Conservation (phyloP, 2,797 vertebrate species). For the Neosalanx taihuensis region DNA sequence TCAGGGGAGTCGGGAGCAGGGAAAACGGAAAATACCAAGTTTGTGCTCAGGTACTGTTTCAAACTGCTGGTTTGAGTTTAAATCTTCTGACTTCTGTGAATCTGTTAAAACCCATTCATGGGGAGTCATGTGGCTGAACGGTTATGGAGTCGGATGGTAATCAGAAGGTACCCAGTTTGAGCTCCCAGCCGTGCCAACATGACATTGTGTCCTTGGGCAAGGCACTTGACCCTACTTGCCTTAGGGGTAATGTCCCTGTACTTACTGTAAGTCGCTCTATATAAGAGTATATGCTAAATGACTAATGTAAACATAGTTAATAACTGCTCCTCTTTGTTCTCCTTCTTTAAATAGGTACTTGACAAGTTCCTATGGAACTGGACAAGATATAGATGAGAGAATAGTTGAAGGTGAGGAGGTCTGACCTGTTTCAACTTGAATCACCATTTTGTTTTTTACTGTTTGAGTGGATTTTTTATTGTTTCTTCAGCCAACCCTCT, state of each 20-base stretch:
- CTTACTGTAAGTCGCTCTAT: too few relatives aligned
- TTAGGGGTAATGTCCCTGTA: too few relatives aligned
- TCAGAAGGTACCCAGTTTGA: too few relatives aligned
- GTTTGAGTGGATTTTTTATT: not conserved
- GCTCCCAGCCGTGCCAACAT: too few relatives aligned
- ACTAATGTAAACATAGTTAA: too few relatives aligned
- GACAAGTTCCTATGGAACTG: constrained; percentile 84
- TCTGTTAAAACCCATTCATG: too few relatives aligned
- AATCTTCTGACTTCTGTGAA: not conserved
- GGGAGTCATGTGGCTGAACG: too few relatives aligned
- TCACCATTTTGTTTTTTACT: not conserved
- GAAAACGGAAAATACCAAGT: constrained; percentile 91
- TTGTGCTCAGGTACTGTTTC: constrained; percentile 78
- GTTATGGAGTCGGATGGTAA: too few relatives aligned
- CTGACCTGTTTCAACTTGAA: fast-evolving
- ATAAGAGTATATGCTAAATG: too few relatives aligned
- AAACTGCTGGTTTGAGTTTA: not conserved
- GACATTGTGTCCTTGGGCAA: too few relatives aligned
- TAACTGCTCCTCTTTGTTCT: not conserved
- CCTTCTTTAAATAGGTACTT: constrained; percentile 75
- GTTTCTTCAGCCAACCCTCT: constrained; percentile 80
- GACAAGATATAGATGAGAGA: constrained; percentile 89
- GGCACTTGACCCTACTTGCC: too few relatives aligned
- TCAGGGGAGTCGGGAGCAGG: constrained; percentile 90
- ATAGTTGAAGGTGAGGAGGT: constrained; percentile 84